Conservation (phyloP, 2,113 vertebrate genomes). For the Mandrillus leucophaeus region DNA sequence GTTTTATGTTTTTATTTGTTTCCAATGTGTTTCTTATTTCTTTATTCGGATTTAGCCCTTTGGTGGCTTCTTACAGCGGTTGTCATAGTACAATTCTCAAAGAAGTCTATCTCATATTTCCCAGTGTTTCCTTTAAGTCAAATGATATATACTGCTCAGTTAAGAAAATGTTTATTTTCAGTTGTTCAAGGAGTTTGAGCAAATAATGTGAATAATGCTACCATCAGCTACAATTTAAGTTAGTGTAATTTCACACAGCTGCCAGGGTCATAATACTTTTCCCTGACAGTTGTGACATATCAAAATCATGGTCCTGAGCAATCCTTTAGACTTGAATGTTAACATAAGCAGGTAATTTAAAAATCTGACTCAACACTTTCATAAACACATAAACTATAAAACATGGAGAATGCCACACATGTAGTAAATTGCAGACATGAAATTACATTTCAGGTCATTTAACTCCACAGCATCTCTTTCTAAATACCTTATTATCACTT, state of each 20-base stretch:
- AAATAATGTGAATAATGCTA: background rate
- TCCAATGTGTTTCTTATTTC: background rate
- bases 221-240: background rate
- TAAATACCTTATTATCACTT: background rate
- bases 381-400: background rate
- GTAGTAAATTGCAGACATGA: background rate
- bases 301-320: background rate
- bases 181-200: background rate
- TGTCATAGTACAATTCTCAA: background rate
- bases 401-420: background rate
- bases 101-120: background rate
- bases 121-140: background rate
- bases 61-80: background rate
- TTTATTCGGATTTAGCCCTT: background rate
- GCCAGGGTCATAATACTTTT: background rate
- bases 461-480: background rate
- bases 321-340: background rate
- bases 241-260: background rate
- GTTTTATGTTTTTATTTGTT: background rate
- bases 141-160: background rate
- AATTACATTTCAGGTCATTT: background rate
- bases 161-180: constrained; percentile 34
- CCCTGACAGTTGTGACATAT: background rate
- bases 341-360: background rate
- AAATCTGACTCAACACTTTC: background rate